A percentile compares a stretch with the other conserved stretches of the same genome.
Conservation (phyloP, 2,797 vertebrate species). For the Botia almorhae region DNA sequence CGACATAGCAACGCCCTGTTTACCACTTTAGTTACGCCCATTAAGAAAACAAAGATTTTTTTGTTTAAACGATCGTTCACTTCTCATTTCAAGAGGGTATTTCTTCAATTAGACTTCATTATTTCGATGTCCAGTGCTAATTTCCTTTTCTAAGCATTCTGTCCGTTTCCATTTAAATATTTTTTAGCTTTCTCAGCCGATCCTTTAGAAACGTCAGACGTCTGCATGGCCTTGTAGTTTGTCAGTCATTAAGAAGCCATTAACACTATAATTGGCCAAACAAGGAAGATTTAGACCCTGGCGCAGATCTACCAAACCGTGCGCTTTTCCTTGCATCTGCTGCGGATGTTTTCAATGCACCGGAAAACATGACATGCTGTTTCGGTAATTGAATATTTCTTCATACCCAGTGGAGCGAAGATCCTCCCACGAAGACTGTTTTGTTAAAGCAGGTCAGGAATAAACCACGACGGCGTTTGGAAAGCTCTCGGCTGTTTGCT, state of each 20-base stretch:
- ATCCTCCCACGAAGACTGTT: slow-evolving; percentile 25
- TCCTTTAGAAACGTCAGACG: slow-evolving; percentile 28
- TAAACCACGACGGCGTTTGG: background rate
- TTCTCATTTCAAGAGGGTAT: background rate
- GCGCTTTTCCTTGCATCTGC: slow-evolving; percentile 5
- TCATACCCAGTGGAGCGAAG: slow-evolving; percentile 40
- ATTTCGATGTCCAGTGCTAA: background rate
- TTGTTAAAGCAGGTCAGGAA: no score
- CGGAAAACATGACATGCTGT: slow-evolving; percentile 39
- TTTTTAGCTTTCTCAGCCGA: slow-evolving; percentile 10
- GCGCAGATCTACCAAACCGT: background rate
- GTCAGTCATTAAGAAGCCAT: slow-evolving; percentile 54
- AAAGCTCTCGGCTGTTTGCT: background rate
- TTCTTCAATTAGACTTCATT: slow-evolving; percentile 21
- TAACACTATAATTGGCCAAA: slow-evolving; percentile 62
- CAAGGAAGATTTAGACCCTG: slow-evolving; percentile 48
- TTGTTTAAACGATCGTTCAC: background rate
- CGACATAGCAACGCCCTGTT: background rate
- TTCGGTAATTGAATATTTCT: slow-evolving; percentile 57
- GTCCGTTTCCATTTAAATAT: slow-evolving; percentile 1
- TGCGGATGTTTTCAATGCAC: slow-evolving; percentile 39
- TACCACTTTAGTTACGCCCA: background rate
- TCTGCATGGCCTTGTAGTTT: slow-evolving; percentile 17
- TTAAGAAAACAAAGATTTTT: background rate
- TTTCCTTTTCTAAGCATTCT: background rate